phyloP scores from a whole-genome alignment of 1,140 invertebrate genomes.

The Ephestia elutella region DNA sequence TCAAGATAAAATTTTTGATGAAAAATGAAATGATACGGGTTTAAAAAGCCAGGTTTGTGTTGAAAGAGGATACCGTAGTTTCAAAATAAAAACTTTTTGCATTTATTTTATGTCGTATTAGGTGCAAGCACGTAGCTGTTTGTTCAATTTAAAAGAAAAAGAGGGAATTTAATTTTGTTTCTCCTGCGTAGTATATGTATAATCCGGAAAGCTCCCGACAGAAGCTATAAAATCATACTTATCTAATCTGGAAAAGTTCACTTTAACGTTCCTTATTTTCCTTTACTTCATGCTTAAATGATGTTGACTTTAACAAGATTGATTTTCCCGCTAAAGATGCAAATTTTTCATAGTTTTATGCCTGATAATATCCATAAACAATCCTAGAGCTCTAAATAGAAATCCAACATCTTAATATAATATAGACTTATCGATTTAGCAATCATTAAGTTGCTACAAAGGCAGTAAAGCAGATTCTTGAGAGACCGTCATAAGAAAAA shows the following conservation, averaged over 20 bases:
- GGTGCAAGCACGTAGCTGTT: not conserved
- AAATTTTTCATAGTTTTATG: too few species aligned
- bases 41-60: not conserved
- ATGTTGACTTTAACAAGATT: too few species aligned
- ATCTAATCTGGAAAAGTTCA: too few species aligned
- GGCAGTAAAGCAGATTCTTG: not conserved
- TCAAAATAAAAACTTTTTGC: slow-evolving; percentile 1
- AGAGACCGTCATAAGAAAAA: slow-evolving; percentile 11
- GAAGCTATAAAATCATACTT: too few species aligned
- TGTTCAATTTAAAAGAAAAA: not conserved
- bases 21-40: not conserved
- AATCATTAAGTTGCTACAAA: too few species aligned
- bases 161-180: not conserved
- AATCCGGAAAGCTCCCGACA: not conserved
- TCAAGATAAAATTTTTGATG: not conserved
- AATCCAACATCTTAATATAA: too few species aligned
- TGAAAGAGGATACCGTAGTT: not conserved
- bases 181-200: not conserved
- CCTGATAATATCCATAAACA: too few species aligned
- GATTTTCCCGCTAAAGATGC: too few species aligned
- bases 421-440: too few species aligned
- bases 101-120: not conserved
- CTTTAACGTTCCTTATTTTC: too few species aligned
- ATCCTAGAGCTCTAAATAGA: too few species aligned
- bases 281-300: too few species aligned